Evolutionary conservation across 2,797 vertebrate genomes (phyloP), one percentile per base, ranked within the genome.

Genomic region (Ciconia nigra): DNA sequence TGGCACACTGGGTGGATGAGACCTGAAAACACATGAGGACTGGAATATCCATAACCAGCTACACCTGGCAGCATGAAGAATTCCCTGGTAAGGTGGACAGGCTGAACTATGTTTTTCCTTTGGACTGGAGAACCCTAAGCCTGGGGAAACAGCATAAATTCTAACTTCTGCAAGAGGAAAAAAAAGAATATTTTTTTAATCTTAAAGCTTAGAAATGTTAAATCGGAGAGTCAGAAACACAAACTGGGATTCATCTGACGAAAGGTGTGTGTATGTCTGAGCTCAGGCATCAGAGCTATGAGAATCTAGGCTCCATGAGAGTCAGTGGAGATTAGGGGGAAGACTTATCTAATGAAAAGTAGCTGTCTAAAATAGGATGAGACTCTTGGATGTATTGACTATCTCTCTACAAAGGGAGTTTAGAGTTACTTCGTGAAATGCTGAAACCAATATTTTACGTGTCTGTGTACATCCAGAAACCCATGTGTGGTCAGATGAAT

Each of bases 311-410:
- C n/a, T 88, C 25, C 14, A 22, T 6, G 37, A n/a, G 26, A 70
- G 44, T 61, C 57, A 59, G 71, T 57, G 69, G 26, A 55, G 49
- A 63, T 71, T 37, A 81, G 41, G 49, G 16, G 41, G 55, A 92
- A 81, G 72, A 33, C 26, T 89, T 83, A 66, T 25, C 17, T 88
- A 52, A 69, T 61, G 52, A 91, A 90, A 86, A 70, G 35, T 65
- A 88, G 76, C 49, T 81, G 54, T 67, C 72, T 91, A 54, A 86
- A 88, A 67, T 17, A 69, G 18, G 37, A 51, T 81, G 57, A 95
- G 37, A 67, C 28, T 86, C n/a, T 85, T 91, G 78, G 63, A 80
- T 87, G 31, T 70, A 88, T 71, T 88, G 72, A 86, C 65, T 95
- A 4, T 81, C 41, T 83, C 69, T 74, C 65, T 83, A 22, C 61